Percentiles rank a stretch among this genome's conserved stretches.
Evolutionary conservation across 2,888 invertebrate genomes (phyloP).

Genomic region (Proisotoma minuta): DNA sequence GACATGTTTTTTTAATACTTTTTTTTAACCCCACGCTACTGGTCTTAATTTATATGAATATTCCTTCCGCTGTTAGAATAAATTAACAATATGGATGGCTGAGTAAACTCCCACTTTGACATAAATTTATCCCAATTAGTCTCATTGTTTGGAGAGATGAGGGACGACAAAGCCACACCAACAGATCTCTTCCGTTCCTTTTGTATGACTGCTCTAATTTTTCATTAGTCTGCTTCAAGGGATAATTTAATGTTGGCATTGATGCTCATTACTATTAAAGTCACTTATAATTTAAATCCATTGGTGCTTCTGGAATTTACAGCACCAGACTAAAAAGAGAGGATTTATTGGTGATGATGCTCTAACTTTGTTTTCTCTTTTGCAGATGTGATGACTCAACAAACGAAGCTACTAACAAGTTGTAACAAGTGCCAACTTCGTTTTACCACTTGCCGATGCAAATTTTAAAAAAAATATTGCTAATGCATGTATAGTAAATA

Average conservation of each 20-base stretch:
- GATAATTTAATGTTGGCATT: background rate
- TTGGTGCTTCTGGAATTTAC: background rate
- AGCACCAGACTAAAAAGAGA: background rate
- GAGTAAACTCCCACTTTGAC: constrained; percentile 15
- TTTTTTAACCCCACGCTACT: too few species aligned
- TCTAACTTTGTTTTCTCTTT: background rate
- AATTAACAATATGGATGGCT: background rate
- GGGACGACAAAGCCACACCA: background rate
- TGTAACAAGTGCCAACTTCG: too few species aligned
- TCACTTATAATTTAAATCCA: background rate
- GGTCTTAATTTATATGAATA: too few species aligned
- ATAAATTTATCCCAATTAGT: constrained; percentile 40
- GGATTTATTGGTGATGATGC: constrained; percentile 3
- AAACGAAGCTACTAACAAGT: too few species aligned
- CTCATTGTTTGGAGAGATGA: constrained; percentile 20
- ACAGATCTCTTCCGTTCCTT: constrained; percentile 2
- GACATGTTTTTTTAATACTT: too few species aligned
- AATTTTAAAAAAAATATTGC: too few species aligned
- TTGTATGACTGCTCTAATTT: constrained; percentile 2
- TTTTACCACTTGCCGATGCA: too few species aligned
- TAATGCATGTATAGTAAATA: too few species aligned
- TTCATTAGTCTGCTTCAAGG: constrained; percentile 3
- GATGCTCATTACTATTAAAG: background rate
- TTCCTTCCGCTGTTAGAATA: background rate
- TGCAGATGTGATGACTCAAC: constrained; percentile 15